These are phyloP conservation scores for Myrmecophaga tridactyla DNA, from an alignment of 2,113 vertebrate species.

Conservation along the genomic window DNA sequence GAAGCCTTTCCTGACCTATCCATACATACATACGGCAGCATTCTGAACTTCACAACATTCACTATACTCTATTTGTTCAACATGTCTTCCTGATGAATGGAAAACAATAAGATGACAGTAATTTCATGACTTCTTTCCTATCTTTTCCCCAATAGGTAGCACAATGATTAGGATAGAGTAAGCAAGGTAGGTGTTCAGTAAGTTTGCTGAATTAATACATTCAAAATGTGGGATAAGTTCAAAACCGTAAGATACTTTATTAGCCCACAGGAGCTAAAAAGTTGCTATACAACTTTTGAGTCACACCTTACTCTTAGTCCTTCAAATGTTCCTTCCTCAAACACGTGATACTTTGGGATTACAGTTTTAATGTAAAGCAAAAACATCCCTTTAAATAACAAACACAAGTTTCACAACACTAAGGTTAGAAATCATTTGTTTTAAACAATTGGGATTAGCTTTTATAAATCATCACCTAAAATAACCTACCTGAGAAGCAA, in stretches of 20 bases:
- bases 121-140: neutral
- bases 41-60: neutral
- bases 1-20: neutral
- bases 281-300: neutral
- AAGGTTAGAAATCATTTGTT: constrained; percentile 14
- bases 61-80: constrained; percentile 7
- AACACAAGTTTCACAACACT: constrained; percentile 29
- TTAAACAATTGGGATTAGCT: constrained; percentile 8
- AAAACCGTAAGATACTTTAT: constrained; percentile 5
- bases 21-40: neutral
- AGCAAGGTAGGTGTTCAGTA: neutral
- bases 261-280: neutral
- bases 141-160: constrained; percentile 34
- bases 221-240: constrained; percentile 5
- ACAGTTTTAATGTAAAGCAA: constrained; percentile 20
- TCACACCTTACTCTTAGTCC: constrained; percentile 6
- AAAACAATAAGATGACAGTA: neutral
- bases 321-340: neutral
- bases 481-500: constrained; percentile 31
- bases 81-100: constrained; percentile 25
- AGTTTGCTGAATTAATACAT: neutral
- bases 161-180: neutral
- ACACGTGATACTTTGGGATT: neutral
- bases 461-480: constrained; percentile 23
- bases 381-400: neutral